A percentile compares a stretch with the other conserved stretches of the same genome.
Evolutionary conservation across 2,888 invertebrate species (phyloP).

Genomic region (Amphipyra tragopoginis): DNA sequence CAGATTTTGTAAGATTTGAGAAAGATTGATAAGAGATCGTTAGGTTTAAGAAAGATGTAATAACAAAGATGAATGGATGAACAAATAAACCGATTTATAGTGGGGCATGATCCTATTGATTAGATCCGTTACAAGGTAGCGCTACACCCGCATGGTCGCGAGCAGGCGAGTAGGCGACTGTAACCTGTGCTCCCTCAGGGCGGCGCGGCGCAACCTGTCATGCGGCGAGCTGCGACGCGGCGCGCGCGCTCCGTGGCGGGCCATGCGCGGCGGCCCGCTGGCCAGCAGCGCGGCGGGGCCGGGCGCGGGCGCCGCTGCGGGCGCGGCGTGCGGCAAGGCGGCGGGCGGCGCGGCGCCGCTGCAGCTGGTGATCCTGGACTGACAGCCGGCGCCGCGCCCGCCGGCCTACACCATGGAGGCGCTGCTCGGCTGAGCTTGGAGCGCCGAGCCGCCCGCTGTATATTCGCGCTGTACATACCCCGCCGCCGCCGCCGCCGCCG

Average conservation of each 20-base stretch:
- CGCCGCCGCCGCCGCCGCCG: conserved; percentile 46
- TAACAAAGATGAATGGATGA: background rate
- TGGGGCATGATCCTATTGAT: too few relatives aligned
- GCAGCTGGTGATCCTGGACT: conserved; percentile 94
- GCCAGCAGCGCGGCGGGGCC: conserved; percentile 42
- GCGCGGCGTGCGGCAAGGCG: conserved; percentile 81
- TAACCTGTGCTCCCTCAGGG: conserved; percentile 88
- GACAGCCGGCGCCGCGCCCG: conserved; percentile 89
- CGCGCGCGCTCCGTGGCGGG: conserved; percentile 26
- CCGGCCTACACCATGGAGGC: conserved; percentile 91
- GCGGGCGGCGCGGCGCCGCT: conserved; percentile 88
- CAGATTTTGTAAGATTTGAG: too few relatives aligned
- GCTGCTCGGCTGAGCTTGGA: conserved; percentile 87
- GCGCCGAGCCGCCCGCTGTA: conserved; percentile 70
- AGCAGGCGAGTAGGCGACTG: conserved; percentile 1
- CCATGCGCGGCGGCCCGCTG: conserved; percentile 81
- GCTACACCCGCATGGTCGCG: background rate
- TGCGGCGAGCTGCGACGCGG: conserved; percentile 85
- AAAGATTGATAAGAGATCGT: background rate
- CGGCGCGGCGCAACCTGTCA: conserved; percentile 94
- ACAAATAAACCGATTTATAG: background rate
- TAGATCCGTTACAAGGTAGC: background rate
- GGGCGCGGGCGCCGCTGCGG: conserved; percentile 89
- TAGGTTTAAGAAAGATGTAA: too few relatives aligned
- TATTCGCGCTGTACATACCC: conserved; percentile 81